Conservation (phyloP, 2,888 invertebrate genomes). For the Conchocele bisecta region DNA sequence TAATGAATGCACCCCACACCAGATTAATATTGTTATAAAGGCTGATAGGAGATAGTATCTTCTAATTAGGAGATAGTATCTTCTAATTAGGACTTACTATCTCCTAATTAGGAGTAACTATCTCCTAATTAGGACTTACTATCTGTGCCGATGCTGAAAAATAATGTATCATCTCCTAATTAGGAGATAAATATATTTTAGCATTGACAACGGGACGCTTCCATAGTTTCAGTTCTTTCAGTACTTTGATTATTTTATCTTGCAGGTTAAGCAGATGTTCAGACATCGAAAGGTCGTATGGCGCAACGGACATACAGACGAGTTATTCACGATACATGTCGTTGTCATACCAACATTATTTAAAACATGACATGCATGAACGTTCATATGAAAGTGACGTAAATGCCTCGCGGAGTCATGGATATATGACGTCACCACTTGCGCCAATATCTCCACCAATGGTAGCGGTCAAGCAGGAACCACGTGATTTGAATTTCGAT, state of each 20-base stretch:
- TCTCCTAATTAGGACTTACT: too few relatives aligned
- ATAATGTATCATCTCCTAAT: too few relatives aligned
- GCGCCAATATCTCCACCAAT: conserved; percentile 54
- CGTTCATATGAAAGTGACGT: conserved; percentile 62
- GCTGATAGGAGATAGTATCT: too few relatives aligned
- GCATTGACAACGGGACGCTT: too few relatives aligned
- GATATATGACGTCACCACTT: conserved; percentile 59
- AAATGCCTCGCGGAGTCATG: conserved; percentile 58
- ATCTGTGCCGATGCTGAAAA: too few relatives aligned
- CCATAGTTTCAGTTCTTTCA: too few relatives aligned
- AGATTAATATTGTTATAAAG: too few relatives aligned
- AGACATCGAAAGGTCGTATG: conserved; percentile 51
- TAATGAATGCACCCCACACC: too few relatives aligned
- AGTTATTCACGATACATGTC: conserved; percentile 63
- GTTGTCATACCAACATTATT: conserved; percentile 65
- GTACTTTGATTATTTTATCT: not conserved
- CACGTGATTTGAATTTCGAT: conserved; percentile 70
- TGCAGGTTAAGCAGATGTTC: conserved; percentile 26
- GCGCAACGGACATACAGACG: conserved; percentile 52
- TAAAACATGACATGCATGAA: conserved; percentile 67
- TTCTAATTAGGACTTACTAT: too few relatives aligned
- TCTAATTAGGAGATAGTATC: too few relatives aligned
- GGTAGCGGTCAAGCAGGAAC: conserved; percentile 72
- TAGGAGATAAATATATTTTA: too few relatives aligned
- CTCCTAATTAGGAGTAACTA: too few relatives aligned